phyloP scores from a whole-genome alignment of 2,888 invertebrate genomes.

The Ormia ochracea region DNA sequence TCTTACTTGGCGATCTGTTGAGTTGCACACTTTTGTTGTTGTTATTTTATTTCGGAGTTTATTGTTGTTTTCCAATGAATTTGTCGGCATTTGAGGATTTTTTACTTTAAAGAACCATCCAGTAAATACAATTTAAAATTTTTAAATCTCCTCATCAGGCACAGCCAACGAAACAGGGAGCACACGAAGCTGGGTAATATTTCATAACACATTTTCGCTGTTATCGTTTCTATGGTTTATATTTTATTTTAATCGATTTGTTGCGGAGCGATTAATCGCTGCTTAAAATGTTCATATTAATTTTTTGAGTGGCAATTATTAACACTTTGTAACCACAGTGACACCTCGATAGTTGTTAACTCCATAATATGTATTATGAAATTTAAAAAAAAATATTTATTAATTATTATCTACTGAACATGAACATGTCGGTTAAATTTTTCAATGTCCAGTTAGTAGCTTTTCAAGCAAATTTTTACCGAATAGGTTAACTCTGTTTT shows the following conservation, averaged over 20 bases:
- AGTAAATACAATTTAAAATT: conserved; percentile 58
- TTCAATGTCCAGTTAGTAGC: too few relatives aligned
- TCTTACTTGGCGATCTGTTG: conserved; percentile 1
- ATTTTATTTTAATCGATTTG: conserved; percentile 32
- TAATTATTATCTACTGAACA: too few relatives aligned
- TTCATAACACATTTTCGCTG: not conserved
- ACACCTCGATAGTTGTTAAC: too few relatives aligned
- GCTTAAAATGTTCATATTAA: not conserved
- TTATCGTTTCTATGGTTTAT: conserved; percentile 3
- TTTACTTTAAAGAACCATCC: conserved; percentile 55
- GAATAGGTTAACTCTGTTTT: too few relatives aligned
- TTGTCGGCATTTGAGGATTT: conserved; percentile 56
- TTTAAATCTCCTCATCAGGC: conserved; percentile 51
- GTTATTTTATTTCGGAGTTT: conserved; percentile 7
- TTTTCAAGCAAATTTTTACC: too few relatives aligned
- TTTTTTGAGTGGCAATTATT: not conserved
- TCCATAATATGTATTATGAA: too few relatives aligned
- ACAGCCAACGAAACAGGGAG: not conserved
- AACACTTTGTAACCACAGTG: not conserved
- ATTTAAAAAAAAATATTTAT: too few relatives aligned
- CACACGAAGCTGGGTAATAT: not conserved
- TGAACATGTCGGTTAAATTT: too few relatives aligned
- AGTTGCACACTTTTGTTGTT: not conserved
- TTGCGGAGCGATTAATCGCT: not conserved
- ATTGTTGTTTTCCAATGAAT: conserved; percentile 56